phyloP scores from a whole-genome alignment of 2,888 invertebrate genomes.

The Glyphotaelius pellucidus region DNA sequence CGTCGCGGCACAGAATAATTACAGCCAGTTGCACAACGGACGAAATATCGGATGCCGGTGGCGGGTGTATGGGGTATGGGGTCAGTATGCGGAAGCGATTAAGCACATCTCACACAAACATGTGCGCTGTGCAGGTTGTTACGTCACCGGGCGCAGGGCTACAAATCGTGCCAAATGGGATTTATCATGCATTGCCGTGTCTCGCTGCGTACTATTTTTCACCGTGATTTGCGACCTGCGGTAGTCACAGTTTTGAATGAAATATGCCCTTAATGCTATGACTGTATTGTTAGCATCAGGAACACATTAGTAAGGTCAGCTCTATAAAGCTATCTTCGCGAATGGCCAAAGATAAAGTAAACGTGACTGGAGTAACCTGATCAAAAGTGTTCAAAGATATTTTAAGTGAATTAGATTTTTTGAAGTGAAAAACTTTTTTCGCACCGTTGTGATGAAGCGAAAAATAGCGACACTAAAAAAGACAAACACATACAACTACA shows the following conservation, averaged over 20 bases:
- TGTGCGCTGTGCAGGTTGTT: not conserved
- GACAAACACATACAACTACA: too few relatives aligned
- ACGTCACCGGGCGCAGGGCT: not conserved
- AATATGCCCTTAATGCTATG: not conserved
- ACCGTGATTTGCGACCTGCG: not conserved
- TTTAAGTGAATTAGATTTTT: too few relatives aligned
- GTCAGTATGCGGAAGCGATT: not conserved
- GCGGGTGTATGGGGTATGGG: not conserved
- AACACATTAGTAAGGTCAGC: not conserved
- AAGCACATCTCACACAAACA: not conserved
- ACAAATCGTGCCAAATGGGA: not conserved
- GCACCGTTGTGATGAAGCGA: too few relatives aligned
- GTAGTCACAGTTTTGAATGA: not conserved
- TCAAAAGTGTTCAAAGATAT: too few relatives aligned
- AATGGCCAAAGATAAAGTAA: too few relatives aligned
- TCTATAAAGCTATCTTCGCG: too few relatives aligned
- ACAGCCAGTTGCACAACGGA: not conserved
- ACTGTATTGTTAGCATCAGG: not conserved
- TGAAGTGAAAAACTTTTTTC: too few relatives aligned
- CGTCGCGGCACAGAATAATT: not conserved
- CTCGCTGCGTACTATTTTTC: not conserved
- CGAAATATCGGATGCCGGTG: not conserved
- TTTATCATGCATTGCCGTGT: not conserved
- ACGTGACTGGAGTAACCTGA: too few relatives aligned
- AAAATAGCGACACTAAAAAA: too few relatives aligned